phyloP scores from a whole-genome alignment of 2,797 vertebrate genomes.

The Gadopsis bispinosus region DNA sequence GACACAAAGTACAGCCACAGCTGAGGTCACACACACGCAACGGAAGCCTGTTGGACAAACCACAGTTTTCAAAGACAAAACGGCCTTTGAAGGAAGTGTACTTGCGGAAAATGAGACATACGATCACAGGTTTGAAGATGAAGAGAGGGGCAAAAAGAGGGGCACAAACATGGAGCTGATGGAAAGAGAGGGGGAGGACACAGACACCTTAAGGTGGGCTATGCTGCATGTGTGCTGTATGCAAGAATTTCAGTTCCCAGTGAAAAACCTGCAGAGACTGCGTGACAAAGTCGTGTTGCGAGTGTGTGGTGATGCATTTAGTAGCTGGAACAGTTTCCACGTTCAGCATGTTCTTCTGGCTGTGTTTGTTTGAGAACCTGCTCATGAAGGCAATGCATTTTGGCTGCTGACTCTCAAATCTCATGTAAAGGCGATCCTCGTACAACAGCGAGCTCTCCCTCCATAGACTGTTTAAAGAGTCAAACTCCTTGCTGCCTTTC shows the following conservation, averaged over 20 bases:
- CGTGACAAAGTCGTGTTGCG: neutral
- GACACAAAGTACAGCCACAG: neutral
- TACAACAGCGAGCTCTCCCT: neutral
- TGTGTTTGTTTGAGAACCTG: too few species aligned
- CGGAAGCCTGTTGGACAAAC: neutral
- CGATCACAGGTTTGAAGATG: neutral
- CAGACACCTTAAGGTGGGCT: conserved; percentile 52
- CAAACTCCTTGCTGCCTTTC: neutral
- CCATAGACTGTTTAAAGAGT: neutral
- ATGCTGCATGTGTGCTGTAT: neutral
- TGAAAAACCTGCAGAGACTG: neutral
- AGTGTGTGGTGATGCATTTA: neutral
- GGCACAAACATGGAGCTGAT: neutral
- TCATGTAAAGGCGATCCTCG: neutral
- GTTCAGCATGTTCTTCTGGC: neutral
- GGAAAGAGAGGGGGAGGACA: conserved; percentile 27
- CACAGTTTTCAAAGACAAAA: conserved; percentile 9
- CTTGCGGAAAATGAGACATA: conserved; percentile 2
- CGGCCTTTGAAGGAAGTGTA: neutral
- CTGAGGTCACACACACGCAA: neutral
- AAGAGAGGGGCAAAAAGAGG: neutral
- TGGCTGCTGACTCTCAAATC: neutral
- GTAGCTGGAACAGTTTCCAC: too few species aligned
- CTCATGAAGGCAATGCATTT: too few species aligned
- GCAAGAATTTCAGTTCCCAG: neutral